Evolutionary conservation across 2,888 invertebrate genomes (phyloP).

Genomic region (Synergus japonicus): DNA sequence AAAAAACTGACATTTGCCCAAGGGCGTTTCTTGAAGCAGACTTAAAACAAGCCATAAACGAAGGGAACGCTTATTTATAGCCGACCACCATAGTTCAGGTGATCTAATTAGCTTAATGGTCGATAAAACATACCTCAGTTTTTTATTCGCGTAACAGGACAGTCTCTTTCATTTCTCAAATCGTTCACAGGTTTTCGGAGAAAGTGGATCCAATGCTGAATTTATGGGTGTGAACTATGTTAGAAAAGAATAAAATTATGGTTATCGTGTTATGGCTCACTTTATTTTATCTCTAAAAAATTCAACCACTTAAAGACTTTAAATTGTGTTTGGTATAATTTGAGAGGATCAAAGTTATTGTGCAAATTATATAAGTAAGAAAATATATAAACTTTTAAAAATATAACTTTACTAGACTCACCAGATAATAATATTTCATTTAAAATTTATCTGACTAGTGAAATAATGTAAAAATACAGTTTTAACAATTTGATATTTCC

Average conservation of each 20-base stretch:
- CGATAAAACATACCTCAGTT: constrained; percentile 35
- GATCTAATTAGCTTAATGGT: constrained; percentile 34
- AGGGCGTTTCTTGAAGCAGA: constrained; percentile 27
- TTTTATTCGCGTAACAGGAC: constrained; percentile 25
- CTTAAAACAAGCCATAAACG: constrained; percentile 34
- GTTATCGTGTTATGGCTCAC: not conserved
- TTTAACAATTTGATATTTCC: not conserved
- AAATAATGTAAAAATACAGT: not conserved
- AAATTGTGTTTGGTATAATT: not conserved
- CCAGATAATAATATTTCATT: no score
- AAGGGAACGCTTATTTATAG: constrained; percentile 34
- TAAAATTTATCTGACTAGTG: no score
- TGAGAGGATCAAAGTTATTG: not conserved
- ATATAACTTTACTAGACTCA: no score
- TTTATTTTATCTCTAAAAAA: not conserved
- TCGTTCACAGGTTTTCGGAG: constrained; percentile 26
- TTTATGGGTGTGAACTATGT: constrained; percentile 25
- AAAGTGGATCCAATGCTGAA: not conserved
- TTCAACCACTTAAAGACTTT: not conserved
- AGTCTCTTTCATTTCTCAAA: constrained; percentile 19
- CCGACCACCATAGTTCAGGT: constrained; percentile 37
- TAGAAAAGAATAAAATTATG: constrained; percentile 14
- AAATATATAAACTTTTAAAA: not conserved
- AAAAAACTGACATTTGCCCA: constrained; percentile 20
- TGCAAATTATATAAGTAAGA: not conserved